Conservation (phyloP, 2,113 vertebrate genomes). For the Myanophis thanlyinensis region DNA sequence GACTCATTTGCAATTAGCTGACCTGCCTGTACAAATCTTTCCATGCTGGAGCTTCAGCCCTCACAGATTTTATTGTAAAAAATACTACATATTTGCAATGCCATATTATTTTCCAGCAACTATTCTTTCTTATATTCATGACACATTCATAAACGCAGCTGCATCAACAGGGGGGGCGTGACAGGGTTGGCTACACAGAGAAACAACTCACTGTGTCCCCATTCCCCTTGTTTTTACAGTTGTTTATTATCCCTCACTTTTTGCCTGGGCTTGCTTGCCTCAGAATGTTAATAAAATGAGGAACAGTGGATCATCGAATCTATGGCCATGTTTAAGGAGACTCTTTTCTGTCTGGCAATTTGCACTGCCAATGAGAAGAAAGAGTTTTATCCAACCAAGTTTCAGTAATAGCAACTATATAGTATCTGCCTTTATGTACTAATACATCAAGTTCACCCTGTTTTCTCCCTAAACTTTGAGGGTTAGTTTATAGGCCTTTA, state of each 20-base stretch:
- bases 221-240: slow-evolving; percentile 13
- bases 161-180: slow-evolving; percentile 13
- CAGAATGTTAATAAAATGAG: slow-evolving; percentile 26
- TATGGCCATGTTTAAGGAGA: slow-evolving; percentile 2
- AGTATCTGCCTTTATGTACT: not conserved
- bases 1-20: slow-evolving; percentile 88
- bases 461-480: not conserved
- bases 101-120: slow-evolving; percentile 73
- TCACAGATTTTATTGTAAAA: slow-evolving; percentile 89
- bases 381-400: not conserved
- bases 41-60: slow-evolving; percentile 76
- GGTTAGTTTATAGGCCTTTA: not conserved
- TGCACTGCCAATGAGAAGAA: slow-evolving; percentile 4
- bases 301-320: slow-evolving; percentile 3
- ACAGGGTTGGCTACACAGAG: slow-evolving; percentile 41
- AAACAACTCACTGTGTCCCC: slow-evolving; percentile 56
- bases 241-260: slow-evolving; percentile 29
- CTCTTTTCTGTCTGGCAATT: slow-evolving; percentile 2
- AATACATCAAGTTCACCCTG: not conserved
- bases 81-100: slow-evolving; percentile 85
- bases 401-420: not conserved
- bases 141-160: slow-evolving; percentile 77
- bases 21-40: slow-evolving; percentile 88
- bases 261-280: slow-evolving; percentile 5
- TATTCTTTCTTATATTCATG: slow-evolving; percentile 71